Percentiles rank a stretch among this genome's conserved stretches.
phyloP scores from a whole-genome alignment of 2,797 vertebrate species.

The Dicrostonyx torquatus region DNA sequence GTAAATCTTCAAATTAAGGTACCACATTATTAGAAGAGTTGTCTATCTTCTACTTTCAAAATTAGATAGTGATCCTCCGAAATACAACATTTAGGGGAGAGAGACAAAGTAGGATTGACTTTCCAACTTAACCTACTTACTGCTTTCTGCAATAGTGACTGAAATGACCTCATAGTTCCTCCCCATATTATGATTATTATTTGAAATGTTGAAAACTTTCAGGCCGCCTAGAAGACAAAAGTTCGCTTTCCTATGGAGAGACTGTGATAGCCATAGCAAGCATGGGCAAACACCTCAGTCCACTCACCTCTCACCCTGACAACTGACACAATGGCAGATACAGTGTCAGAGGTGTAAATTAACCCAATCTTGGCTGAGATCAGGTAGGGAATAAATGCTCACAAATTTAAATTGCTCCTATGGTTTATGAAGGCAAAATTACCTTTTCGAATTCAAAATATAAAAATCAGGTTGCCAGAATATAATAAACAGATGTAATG shows the following conservation, averaged over 20 bases:
- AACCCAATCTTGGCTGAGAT: background rate
- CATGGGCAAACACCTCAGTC: background rate
- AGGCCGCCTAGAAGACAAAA: background rate
- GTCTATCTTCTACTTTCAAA: background rate
- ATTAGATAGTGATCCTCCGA: background rate
- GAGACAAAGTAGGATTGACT: background rate
- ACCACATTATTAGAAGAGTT: background rate
- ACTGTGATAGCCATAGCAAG: background rate
- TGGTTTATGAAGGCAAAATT: background rate
- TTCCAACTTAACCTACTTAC: background rate
- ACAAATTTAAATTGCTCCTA: background rate
- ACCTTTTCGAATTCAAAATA: conserved; percentile 45
- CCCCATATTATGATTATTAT: background rate
- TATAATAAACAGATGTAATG: background rate
- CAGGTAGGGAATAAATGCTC: background rate
- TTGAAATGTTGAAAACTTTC: background rate
- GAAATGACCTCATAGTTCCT: background rate
- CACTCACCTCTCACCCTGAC: background rate
- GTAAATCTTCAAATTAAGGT: background rate
- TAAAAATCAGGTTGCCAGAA: background rate
- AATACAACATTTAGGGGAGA: background rate
- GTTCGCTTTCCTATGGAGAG: background rate
- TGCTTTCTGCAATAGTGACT: background rate
- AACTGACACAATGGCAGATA: accelerated
- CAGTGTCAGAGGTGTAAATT: background rate